These are phyloP conservation scores for Hydrozoanthus gracilis DNA, from an alignment of 92 coral and sea anemone genomes.

Conservation along the genomic window DNA sequence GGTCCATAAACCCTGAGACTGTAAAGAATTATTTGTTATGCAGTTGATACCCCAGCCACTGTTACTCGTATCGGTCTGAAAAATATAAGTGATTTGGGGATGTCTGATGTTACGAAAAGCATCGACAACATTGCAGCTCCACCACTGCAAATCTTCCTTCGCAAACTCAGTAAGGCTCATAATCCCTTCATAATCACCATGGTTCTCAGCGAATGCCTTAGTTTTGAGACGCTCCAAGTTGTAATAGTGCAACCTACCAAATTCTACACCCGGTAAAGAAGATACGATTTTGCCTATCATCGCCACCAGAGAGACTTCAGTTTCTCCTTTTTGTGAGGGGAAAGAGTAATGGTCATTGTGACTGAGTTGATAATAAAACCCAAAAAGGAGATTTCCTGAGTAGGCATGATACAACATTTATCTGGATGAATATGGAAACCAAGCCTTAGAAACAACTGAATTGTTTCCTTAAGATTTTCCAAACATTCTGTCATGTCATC, in stretches of 20 bases:
- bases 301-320: constrained; percentile 8
- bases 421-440: constrained; percentile 63
- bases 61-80: constrained; percentile 65
- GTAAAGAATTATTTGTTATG: constrained; percentile 38
- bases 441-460: constrained; percentile 49
- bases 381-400: constrained; percentile 59
- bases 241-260: constrained; percentile 60
- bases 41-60: constrained; percentile 67
- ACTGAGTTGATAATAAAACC: constrained; percentile 63
- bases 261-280: constrained; percentile 61
- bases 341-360: constrained; percentile 31
- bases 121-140: constrained; percentile 42
- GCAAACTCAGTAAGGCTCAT: constrained; percentile 47
- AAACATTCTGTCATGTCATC: constrained; percentile 29
- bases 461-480: constrained; percentile 19
- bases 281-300: constrained; percentile 50
- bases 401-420: constrained; percentile 55
- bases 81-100: constrained; percentile 35
- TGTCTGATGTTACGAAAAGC: constrained; percentile 46
- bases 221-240: constrained; percentile 54
- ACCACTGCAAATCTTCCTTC: constrained; percentile 49
- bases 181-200: constrained; percentile 42
- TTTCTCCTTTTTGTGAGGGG: constrained; percentile 45
- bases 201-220: constrained; percentile 26
- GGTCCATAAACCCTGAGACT: constrained; percentile 52